Conservation (phyloP, 1,140 invertebrate species). For the silkworm (Bombyx mori) region DNA sequence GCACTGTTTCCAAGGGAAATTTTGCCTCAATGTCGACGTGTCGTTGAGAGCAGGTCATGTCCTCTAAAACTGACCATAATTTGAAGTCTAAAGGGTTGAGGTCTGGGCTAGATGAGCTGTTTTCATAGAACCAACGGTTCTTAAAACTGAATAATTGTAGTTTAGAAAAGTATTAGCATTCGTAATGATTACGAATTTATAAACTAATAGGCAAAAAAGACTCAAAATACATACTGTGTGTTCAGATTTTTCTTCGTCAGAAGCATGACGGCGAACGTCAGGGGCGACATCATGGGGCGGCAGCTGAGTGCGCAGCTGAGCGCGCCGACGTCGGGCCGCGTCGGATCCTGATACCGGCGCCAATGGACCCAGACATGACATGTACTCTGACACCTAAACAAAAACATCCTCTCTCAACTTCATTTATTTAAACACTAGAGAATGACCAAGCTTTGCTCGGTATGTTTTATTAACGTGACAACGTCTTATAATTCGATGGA, state of each 20-base stretch:
- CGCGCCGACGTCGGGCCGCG: conserved; percentile 80
- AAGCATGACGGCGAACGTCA: conserved; percentile 43
- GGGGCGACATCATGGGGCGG: conserved; percentile 82
- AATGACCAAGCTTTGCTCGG: not conserved
- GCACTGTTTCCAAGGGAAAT: too few species aligned
- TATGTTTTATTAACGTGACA: not conserved
- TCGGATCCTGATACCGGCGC: conserved; percentile 83
- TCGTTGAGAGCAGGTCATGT: too few species aligned
- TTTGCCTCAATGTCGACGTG: too few species aligned
- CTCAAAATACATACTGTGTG: conserved; percentile 38
- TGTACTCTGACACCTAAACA: conserved; percentile 75
- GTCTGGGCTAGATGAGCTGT: too few species aligned
- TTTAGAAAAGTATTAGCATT: too few species aligned
- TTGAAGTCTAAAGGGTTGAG: too few species aligned
- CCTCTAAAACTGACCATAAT: too few species aligned
- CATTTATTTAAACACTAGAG: not conserved
- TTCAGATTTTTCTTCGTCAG: conserved; percentile 53
- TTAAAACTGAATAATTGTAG: not conserved
- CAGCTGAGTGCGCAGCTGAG: conserved; percentile 84
- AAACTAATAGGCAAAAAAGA: too few species aligned
- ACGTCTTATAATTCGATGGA: too few species aligned
- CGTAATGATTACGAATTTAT: too few species aligned
- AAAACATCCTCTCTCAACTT: not conserved
- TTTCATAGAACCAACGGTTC: not conserved
- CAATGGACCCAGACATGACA: conserved; percentile 80